Evolutionary conservation across 2,888 invertebrate species (phyloP).

Genomic region (Acrocera orbiculus): DNA sequence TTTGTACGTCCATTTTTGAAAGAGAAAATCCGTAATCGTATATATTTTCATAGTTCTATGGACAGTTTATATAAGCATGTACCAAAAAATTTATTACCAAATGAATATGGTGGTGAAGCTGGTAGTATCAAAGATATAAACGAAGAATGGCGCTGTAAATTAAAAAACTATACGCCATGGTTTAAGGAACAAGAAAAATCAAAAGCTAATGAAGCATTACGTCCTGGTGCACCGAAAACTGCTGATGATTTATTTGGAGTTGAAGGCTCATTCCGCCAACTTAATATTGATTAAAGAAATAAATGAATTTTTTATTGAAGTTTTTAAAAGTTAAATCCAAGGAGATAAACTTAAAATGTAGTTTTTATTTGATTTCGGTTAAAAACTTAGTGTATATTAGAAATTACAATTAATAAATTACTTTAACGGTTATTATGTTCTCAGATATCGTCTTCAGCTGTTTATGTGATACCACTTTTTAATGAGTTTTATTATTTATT

Average conservation of each 20-base stretch:
- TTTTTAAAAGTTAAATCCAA: too few relatives aligned
- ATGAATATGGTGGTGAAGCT: constrained; percentile 68
- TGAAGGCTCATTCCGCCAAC: constrained; percentile 73
- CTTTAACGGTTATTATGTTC: too few relatives aligned
- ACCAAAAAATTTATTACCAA: constrained; percentile 61
- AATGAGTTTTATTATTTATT: too few relatives aligned
- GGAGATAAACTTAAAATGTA: too few relatives aligned
- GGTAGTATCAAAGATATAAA: constrained; percentile 55
- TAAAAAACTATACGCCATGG: constrained; percentile 62
- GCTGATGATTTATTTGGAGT: constrained; percentile 76
- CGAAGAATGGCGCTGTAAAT: constrained; percentile 59
- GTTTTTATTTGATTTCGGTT: too few relatives aligned
- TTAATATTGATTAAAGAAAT: constrained; percentile 51
- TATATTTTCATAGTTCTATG: constrained; percentile 57
- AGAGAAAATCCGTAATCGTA: constrained; percentile 70
- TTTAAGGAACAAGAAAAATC: constrained; percentile 60
- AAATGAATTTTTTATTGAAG: neutral
- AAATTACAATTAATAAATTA: too few relatives aligned
- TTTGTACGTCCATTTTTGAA: constrained; percentile 75
- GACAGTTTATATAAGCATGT: constrained; percentile 61
- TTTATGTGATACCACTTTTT: too few relatives aligned
- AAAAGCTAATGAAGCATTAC: constrained; percentile 60
- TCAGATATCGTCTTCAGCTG: too few relatives aligned
- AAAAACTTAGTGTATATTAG: too few relatives aligned
- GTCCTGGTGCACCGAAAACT: constrained; percentile 72